A percentile compares a stretch with the other conserved stretches of the same genome.
These are phyloP conservation scores for Chelonus insularis DNA, from an alignment of 1,140 invertebrate species.

Conservation along the genomic window DNA sequence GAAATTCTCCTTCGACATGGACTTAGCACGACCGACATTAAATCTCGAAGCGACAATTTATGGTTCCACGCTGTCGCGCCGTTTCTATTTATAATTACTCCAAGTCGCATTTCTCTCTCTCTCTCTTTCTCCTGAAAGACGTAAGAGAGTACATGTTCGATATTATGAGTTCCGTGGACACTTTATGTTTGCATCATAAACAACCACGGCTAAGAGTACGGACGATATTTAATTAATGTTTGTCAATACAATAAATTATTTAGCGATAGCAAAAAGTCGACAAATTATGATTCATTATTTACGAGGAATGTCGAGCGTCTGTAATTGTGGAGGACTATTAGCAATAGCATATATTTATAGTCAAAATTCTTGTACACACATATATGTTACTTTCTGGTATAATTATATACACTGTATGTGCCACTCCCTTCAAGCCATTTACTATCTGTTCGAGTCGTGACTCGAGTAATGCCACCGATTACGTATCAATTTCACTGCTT, in stretches of 20 bases:
- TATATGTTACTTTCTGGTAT: neutral
- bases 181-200: no score
- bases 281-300: no score
- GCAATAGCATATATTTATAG: no score
- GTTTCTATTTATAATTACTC: conserved; percentile 42
- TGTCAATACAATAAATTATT: no score
- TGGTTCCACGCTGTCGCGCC: conserved; percentile 41
- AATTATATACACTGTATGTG: conserved; percentile 2
- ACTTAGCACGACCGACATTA: conserved; percentile 26
- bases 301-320: no score
- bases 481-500: conserved; percentile 26
- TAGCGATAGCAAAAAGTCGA: no score
- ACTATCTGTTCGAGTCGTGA: conserved; percentile 25
- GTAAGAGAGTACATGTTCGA: neutral
- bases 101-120: conserved; percentile 16
- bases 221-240: no score
- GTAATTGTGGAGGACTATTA: no score
- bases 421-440: conserved; percentile 21
- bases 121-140: neutral
- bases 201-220: no score
- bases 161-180: neutral
- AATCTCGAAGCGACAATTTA: conserved; percentile 45
- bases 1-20: conserved; percentile 1
- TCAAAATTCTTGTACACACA: neutral
- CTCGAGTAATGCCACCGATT: conserved; percentile 27